phyloP scores from a whole-genome alignment of 2,888 invertebrate genomes.

The Reticulitermes lucifugus region DNA sequence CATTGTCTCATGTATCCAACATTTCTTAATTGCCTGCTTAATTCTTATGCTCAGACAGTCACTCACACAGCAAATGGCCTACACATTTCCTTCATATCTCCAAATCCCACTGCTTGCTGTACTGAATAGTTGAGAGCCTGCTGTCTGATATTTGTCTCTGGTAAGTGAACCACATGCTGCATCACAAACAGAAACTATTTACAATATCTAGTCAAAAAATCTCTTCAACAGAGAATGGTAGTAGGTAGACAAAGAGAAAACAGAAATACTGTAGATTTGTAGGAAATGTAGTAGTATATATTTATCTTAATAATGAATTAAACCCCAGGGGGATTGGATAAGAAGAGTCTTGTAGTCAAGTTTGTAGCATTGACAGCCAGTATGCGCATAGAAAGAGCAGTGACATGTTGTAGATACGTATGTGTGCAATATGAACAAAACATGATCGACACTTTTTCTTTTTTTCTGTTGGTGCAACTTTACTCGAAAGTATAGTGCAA shows the following conservation, averaged over 20 bases:
- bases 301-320: slow-evolving; percentile 39
- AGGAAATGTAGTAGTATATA: slow-evolving; percentile 36
- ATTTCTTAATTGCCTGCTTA: slow-evolving; percentile 8
- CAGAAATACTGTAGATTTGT: slow-evolving; percentile 42
- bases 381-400: slow-evolving; percentile 34
- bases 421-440: slow-evolving; percentile 44
- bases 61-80: slow-evolving; percentile 37
- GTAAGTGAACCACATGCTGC: slow-evolving; percentile 28
- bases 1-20: neutral
- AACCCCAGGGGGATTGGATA: slow-evolving; percentile 40
- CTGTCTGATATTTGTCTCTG: slow-evolving; percentile 2
- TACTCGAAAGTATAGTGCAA: neutral
- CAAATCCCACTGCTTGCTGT: neutral
- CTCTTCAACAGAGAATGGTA: slow-evolving; percentile 39
- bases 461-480: slow-evolving; percentile 6
- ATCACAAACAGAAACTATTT: slow-evolving; percentile 18
- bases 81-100: slow-evolving; percentile 24
- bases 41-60: slow-evolving; percentile 10
- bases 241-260: slow-evolving; percentile 38
- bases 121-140: neutral
- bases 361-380: slow-evolving; percentile 38
- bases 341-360: neutral
- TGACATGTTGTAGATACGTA: slow-evolving; percentile 41
- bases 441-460: slow-evolving; percentile 39
- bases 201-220: slow-evolving; percentile 43